Evolutionary conservation across 2,888 invertebrate species (phyloP), one percentile per base, ranked within the genome.

Genomic region (Linyphia triangularis): DNA sequence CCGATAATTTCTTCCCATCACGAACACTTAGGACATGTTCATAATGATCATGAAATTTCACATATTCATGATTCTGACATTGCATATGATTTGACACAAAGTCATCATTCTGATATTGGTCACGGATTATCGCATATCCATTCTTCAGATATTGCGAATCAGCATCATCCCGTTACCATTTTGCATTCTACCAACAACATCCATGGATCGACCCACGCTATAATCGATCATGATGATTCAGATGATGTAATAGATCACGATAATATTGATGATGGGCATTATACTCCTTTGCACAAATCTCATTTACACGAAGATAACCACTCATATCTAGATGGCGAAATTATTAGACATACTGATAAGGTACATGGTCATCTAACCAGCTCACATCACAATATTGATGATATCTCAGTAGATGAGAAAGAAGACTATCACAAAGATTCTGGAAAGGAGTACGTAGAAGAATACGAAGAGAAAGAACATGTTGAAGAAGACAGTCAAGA

Each of bases 21-120:
- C 7, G 59, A 63, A 9, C 6, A n/a, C 40, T 16, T n/a, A 77
- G 40, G 22, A 16, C 59, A 24, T 33, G 13, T 30, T 22, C 40
- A 61, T 1, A 24, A 13, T 10, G 28, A 19, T 28, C 33, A 61
- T 63, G 40, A 63, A 61, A 1, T 40, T 40, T 37, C 77, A 19
- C 61, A 77, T n/a, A 16, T 40, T 40, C 30, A 70, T n/a, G 19
- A 67, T 24, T 43, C 51, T 22, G 51, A 16, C 22, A 24, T 22
- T 51, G 43, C 30, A 13, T 67, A 67, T 30, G 51, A 16, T 43
- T 79, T 79, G 22, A 22, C 67, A 19, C 43, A 65, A 7, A 30
- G 28, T 43, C 65, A 79, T 40, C 33, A 26, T 26, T 37, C 22
- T n/a, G 40, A 63, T 63, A 77, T 77, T 40, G 63, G 40, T 16